These are phyloP conservation scores for Urophycis tenuis DNA, from an alignment of 2,797 vertebrate species.

Conservation along the genomic window DNA sequence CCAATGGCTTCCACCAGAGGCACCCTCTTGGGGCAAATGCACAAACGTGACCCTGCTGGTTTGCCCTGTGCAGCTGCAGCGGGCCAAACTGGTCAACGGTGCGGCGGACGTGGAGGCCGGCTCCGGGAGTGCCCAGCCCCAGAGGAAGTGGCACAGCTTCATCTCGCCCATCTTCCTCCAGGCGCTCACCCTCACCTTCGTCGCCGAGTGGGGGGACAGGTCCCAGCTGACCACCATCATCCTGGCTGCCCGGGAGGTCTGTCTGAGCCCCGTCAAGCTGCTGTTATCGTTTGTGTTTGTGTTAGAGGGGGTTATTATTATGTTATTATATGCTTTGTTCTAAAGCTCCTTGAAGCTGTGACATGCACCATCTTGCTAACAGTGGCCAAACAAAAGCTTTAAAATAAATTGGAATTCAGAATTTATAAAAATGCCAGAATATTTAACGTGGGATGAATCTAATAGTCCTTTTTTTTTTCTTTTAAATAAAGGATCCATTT, in stretches of 20 bases:
- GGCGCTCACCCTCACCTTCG: conserved; percentile 91
- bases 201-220: conserved; percentile 98
- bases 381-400: no score
- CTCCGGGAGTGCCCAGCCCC: conserved; percentile 67
- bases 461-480: not conserved
- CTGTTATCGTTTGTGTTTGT: no score
- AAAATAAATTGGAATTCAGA: no score
- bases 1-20: not conserved
- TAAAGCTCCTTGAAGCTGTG: no score
- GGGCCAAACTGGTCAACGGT: conserved; percentile 85
- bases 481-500: conserved; percentile 70
- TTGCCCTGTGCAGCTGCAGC: conserved; percentile 75
- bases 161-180: conserved; percentile 97
- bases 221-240: conserved; percentile 97
- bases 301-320: not conserved
- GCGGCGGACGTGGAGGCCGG: conserved; percentile 81
- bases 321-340: no score
- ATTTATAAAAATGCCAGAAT: no score
- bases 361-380: no score
- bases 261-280: conserved; percentile 41
- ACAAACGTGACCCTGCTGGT: not conserved
- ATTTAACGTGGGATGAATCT: no score
- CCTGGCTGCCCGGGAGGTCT: conserved; percentile 91
- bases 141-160: conserved; percentile 83
- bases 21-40: not conserved